phyloP scores from a whole-genome alignment of 2,797 vertebrate species.

The Takifugu ocellatus region DNA sequence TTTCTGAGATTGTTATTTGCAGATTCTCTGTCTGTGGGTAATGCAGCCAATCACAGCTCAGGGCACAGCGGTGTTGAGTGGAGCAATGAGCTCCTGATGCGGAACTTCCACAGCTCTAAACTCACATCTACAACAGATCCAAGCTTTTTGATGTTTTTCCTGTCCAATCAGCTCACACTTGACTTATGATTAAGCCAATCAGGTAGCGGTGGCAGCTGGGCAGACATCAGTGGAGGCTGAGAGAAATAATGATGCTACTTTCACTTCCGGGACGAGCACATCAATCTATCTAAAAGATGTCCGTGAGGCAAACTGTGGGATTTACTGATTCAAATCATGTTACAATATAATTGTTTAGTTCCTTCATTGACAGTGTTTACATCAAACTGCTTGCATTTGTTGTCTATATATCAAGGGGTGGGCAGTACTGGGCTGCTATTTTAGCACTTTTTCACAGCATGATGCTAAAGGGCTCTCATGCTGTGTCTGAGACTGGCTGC shows the following conservation, averaged over 20 bases:
- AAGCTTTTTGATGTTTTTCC: slow-evolving; percentile 44
- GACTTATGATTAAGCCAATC: slow-evolving; percentile 44
- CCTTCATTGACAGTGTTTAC: no score
- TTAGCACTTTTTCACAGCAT: slow-evolving; percentile 3
- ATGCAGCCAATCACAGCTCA: slow-evolving; percentile 74
- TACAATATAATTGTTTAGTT: no score
- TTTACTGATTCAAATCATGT: neutral
- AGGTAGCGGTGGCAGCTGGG: slow-evolving; percentile 19
- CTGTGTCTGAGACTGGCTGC: slow-evolving; percentile 22
- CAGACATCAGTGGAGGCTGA: slow-evolving; percentile 15
- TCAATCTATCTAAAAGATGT: neutral
- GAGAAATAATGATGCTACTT: slow-evolving; percentile 11
- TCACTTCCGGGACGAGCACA: slow-evolving; percentile 1
- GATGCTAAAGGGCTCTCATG: slow-evolving; percentile 20
- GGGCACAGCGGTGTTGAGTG: slow-evolving; percentile 53
- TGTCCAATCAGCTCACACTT: slow-evolving; percentile 55
- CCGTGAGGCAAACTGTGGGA: neutral
- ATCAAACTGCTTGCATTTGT: no score
- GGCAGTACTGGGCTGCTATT: slow-evolving; percentile 7
- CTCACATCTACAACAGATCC: slow-evolving; percentile 60
- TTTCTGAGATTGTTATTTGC: slow-evolving; percentile 72
- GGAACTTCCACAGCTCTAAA: slow-evolving; percentile 42
- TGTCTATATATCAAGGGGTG: slow-evolving; percentile 7
- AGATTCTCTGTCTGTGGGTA: slow-evolving; percentile 65
- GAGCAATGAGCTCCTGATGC: slow-evolving; percentile 55